Conservation (phyloP, 2,113 vertebrate species). For the Heteronetta atricapilla region DNA sequence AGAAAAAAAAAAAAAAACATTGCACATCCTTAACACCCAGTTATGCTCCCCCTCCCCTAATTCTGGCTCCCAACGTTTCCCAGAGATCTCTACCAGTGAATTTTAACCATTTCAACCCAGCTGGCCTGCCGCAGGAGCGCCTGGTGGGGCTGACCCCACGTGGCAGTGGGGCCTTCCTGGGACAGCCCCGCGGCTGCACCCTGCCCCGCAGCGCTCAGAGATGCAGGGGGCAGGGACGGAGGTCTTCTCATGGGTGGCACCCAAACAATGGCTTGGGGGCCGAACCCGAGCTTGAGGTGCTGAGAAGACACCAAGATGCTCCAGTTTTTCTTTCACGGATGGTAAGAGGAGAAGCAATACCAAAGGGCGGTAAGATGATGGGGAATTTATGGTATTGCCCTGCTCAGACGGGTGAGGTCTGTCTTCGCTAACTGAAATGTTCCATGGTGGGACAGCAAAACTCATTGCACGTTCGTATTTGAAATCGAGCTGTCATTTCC, state of each 20-base stretch:
- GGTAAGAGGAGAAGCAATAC: neutral
- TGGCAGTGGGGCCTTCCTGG: accelerated
- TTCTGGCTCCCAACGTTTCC: neutral
- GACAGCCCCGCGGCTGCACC: neutral
- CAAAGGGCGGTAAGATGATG: accelerated
- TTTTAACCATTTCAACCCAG: neutral
- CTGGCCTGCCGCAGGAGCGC: neutral
- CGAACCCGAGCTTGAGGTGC: neutral
- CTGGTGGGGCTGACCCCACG: neutral
- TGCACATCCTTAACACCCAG: neutral
- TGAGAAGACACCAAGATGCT: neutral
- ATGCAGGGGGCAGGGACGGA: neutral
- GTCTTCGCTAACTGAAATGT: neutral
- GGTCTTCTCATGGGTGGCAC: neutral
- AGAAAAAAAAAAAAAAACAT: neutral
- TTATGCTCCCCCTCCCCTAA: neutral
- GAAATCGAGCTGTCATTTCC: neutral
- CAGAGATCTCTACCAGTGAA: neutral
- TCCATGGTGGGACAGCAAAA: neutral
- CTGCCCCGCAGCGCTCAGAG: neutral
- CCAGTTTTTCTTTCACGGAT: neutral
- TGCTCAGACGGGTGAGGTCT: neutral
- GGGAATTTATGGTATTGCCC: neutral
- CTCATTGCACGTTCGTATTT: neutral
- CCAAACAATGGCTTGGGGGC: neutral